Percentiles rank a stretch among this genome's conserved stretches.
phyloP scores from a whole-genome alignment of 2,888 invertebrate species.

The Machimus rusticus region DNA sequence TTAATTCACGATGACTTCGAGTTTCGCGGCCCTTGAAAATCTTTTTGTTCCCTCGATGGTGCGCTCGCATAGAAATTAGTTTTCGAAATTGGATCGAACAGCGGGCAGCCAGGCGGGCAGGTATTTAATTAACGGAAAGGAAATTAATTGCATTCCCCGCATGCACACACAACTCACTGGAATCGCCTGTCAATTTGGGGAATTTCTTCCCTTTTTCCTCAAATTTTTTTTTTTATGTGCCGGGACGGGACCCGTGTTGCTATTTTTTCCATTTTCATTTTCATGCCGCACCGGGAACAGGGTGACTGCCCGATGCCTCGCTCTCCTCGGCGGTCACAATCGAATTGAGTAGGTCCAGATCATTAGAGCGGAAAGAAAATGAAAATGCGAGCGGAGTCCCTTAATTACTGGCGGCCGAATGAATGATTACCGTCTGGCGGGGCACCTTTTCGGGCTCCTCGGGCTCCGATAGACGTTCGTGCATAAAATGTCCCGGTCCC shows the following conservation, averaged over 20 bases:
- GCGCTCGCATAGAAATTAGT: background rate
- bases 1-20: background rate
- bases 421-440: background rate
- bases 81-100: background rate
- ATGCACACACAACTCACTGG: background rate
- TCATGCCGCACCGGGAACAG: background rate
- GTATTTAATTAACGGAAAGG: background rate
- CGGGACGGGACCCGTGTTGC: background rate
- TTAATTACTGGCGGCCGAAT: background rate
- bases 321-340: background rate
- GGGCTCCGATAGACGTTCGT: background rate
- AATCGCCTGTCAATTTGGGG: background rate
- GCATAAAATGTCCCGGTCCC: background rate
- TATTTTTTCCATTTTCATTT: background rate
- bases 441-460: background rate
- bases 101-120: background rate
- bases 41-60: background rate
- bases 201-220: background rate
- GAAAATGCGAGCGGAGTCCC: background rate
- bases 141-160: background rate
- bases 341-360: background rate
- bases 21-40: background rate
- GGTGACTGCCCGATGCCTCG: background rate
- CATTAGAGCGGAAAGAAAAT: background rate
- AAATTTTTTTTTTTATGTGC: background rate